These are phyloP conservation scores for Myotis brandtii DNA, from an alignment of 2,113 vertebrate genomes.

Conservation along the genomic window DNA sequence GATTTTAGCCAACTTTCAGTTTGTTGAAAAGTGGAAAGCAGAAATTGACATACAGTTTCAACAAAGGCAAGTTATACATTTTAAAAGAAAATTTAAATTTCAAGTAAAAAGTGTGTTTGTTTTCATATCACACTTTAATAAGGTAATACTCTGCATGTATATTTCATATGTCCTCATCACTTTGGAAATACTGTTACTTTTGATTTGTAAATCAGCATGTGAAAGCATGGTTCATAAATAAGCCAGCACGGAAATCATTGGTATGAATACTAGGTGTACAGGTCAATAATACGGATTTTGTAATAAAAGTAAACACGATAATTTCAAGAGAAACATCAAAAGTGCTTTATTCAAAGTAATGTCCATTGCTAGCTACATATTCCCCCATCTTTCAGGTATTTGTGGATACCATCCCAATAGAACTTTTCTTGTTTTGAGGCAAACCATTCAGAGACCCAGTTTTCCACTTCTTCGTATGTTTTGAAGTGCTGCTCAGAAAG, in stretches of 20 bases:
- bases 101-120: not conserved
- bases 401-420: no score
- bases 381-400: no score
- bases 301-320: no score
- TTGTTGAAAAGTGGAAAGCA: not conserved
- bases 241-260: not conserved
- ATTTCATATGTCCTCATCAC: not conserved
- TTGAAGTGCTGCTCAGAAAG: no score
- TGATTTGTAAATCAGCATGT: not conserved
- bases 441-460: no score
- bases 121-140: not conserved
- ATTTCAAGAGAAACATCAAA: no score
- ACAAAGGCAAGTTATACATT: not conserved
- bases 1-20: not conserved
- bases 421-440: no score
- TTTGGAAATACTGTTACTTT: not conserved
- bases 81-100: not conserved
- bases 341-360: no score
- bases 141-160: not conserved
- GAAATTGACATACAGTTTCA: not conserved
- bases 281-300: no score
- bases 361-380: no score
- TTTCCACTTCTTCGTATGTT: no score
- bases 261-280: not conserved
- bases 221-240: not conserved